Conservation (phyloP, 2,797 vertebrate species). For the Chelon labrosus region DNA sequence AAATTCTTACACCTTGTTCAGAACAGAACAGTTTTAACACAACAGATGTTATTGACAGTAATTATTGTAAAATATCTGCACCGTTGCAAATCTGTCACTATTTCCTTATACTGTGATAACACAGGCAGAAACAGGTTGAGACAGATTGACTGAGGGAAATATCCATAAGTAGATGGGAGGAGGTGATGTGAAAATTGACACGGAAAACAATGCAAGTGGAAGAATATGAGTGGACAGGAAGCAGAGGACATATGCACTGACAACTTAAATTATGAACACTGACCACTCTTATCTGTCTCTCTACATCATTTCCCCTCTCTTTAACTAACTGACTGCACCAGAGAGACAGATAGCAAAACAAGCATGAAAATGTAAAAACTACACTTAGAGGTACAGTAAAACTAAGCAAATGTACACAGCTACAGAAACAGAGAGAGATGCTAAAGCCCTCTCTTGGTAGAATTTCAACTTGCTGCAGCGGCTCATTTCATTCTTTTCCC, state of each 20-base stretch:
- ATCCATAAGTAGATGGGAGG: conserved; percentile 3
- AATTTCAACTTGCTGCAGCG: conserved; percentile 41
- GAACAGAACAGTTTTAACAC: conserved; percentile 5
- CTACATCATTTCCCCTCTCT: conserved; percentile 25
- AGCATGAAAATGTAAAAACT: conserved; percentile 26
- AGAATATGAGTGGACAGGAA: conserved; percentile 56
- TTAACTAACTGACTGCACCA: conserved; percentile 54
- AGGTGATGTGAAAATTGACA: conserved; percentile 22
- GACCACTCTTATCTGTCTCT: conserved; percentile 38
- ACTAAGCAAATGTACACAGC: conserved; percentile 46
- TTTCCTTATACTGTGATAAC: not conserved
- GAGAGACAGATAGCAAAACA: conserved; percentile 59
- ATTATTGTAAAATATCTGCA: conserved; percentile 2
- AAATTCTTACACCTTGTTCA: conserved; percentile 5
- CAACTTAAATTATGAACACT: conserved; percentile 72
- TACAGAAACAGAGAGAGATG: conserved; percentile 35
- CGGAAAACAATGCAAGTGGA: conserved; percentile 47
- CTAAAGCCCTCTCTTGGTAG: conserved; percentile 23
- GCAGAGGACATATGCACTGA: conserved; percentile 65
- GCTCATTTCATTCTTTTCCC: conserved; percentile 38
- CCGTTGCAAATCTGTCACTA: not conserved
- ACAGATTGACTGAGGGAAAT: not conserved
- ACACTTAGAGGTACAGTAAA: conserved; percentile 25
- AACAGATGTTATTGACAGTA: conserved; percentile 7
- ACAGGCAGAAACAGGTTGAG: not conserved